These are phyloP conservation scores for Pediacus dermestoides DNA, from an alignment of 2,888 invertebrate species.

Conservation along the genomic window DNA sequence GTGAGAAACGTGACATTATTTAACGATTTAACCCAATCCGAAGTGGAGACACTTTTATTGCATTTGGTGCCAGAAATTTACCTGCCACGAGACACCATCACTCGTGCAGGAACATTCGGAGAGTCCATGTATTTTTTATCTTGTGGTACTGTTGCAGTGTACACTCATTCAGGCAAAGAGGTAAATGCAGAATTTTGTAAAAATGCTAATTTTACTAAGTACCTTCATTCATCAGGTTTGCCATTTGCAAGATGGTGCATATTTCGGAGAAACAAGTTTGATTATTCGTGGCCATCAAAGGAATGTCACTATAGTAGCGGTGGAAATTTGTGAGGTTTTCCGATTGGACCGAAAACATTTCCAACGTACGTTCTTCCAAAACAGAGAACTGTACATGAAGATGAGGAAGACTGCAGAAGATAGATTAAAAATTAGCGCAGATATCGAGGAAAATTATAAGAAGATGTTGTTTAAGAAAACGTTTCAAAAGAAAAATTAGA, in stretches of 20 bases:
- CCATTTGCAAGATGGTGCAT: conserved; percentile 54
- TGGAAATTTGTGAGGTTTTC: conserved; percentile 59
- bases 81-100: conserved; percentile 59
- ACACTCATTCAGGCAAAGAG: conserved; percentile 60
- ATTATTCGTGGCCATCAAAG: conserved; percentile 55
- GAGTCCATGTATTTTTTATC: conserved; percentile 64
- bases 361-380: conserved; percentile 31
- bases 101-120: conserved; percentile 57
- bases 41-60: neutral
- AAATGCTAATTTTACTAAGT: conserved; percentile 60
- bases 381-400: conserved; percentile 16
- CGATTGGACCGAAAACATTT: conserved; percentile 55
- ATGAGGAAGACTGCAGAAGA: conserved; percentile 18
- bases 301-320: conserved; percentile 56
- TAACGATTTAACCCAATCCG: conserved; percentile 46
- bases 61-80: conserved; percentile 51
- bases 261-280: conserved; percentile 61
- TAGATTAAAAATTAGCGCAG: conserved; percentile 13
- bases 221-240: too few relatives aligned
- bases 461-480: conserved; percentile 17
- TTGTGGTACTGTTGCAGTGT: conserved; percentile 59
- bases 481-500: conserved; percentile 2
- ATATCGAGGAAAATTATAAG: conserved; percentile 20
- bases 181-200: too few relatives aligned
- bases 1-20: conserved; percentile 56